Evolutionary conservation across 2,797 vertebrate species (phyloP).

Genomic region (Melopsittacus undulatus): DNA sequence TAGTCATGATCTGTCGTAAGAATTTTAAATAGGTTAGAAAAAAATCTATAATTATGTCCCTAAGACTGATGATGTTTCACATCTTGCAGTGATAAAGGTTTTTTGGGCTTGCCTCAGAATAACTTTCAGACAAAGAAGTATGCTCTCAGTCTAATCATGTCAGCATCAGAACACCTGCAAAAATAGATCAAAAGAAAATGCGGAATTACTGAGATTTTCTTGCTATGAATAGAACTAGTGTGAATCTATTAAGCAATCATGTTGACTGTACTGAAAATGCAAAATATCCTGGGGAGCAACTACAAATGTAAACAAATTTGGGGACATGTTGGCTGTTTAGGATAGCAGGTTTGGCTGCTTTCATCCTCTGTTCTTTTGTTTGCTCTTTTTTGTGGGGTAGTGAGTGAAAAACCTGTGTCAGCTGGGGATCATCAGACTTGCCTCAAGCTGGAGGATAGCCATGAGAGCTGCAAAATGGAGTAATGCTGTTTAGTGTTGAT

Average conservation of each 20-base stretch:
- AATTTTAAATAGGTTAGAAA: conserved; percentile 32
- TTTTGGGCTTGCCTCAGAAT: conserved; percentile 32
- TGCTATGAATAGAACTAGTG: conserved; percentile 47
- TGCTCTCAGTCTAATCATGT: conserved; percentile 36
- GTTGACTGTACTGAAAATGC: conserved; percentile 18
- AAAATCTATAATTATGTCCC: neutral
- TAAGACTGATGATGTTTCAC: conserved; percentile 14
- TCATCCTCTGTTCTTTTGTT: neutral
- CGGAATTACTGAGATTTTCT: conserved; percentile 31
- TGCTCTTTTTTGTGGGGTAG: neutral
- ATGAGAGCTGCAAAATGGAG: neutral
- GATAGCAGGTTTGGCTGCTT: neutral
- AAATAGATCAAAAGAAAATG: conserved; percentile 66
- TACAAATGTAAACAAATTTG: neutral
- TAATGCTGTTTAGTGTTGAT: neutral
- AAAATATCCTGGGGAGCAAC: neutral
- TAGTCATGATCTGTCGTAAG: conserved; percentile 10
- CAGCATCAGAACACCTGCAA: conserved; percentile 57
- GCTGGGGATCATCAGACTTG: neutral
- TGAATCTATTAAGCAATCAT: conserved; percentile 13
- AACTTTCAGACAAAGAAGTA: conserved; percentile 38
- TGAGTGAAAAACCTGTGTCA: neutral
- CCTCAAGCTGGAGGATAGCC: neutral
- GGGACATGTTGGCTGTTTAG: neutral
- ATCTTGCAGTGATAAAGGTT: conserved; percentile 29